Conservation (phyloP, 2,888 invertebrate genomes). For the Stegana nigrithorax region DNA sequence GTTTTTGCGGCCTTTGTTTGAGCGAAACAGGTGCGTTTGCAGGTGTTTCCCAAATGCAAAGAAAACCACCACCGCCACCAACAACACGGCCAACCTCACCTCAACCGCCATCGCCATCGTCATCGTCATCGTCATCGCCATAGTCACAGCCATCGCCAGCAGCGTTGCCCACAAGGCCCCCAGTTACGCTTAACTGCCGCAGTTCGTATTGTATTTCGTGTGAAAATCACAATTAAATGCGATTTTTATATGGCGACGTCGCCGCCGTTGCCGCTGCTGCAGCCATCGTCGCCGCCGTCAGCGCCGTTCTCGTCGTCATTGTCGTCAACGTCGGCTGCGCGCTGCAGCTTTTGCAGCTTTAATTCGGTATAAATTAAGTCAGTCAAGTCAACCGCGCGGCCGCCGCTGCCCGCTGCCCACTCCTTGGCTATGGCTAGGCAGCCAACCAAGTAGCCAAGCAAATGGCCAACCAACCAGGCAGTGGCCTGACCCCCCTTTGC, state of each 20-base stretch:
- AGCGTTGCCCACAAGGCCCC: too few species aligned
- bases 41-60: constrained; percentile 59
- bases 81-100: not conserved
- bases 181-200: not conserved
- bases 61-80: constrained; percentile 35
- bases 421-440: constrained; percentile 1
- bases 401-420: not conserved
- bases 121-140: not conserved
- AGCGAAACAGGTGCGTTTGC: constrained; percentile 65
- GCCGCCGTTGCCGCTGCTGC: constrained; percentile 53
- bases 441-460: constrained; percentile 19
- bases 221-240: constrained; percentile 64
- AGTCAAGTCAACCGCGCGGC: too few species aligned
- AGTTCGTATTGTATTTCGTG: constrained; percentile 17
- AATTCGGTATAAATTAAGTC: not conserved
- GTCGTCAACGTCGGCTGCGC: not conserved
- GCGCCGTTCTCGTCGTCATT: not conserved
- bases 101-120: not conserved
- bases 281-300: constrained; percentile 48
- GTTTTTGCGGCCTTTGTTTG: constrained; percentile 31
- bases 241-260: constrained; percentile 64
- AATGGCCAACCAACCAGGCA: constrained; percentile 34
- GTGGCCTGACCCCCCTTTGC: too few species aligned
- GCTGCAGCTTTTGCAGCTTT: not conserved
- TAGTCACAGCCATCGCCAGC: too few species aligned